Evolutionary conservation across 2,797 vertebrate species (phyloP).

Genomic region (Staurois parvus): DNA sequence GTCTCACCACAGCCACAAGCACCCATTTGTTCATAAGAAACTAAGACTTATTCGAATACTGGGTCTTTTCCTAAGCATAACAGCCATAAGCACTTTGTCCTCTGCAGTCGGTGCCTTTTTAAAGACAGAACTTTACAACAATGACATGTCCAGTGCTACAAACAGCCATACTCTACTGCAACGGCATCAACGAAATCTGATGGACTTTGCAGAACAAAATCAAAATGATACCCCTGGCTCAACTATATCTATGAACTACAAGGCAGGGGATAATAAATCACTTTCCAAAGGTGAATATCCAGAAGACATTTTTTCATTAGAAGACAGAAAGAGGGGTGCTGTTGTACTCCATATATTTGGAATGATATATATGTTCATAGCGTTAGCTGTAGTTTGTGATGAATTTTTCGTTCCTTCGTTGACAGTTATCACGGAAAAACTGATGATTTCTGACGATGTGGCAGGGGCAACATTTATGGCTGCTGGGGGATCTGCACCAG

Average conservation of each 20-base stretch:
- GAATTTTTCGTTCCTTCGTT: slow-evolving; percentile 98
- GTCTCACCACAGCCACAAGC: slow-evolving; percentile 72
- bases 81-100: slow-evolving; percentile 87
- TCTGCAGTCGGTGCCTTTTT: slow-evolving; percentile 90
- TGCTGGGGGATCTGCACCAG: slow-evolving; percentile 95
- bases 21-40: slow-evolving; percentile 84
- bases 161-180: slow-evolving; percentile 71
- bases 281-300: slow-evolving; percentile 88
- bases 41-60: slow-evolving; percentile 86
- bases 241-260: slow-evolving; percentile 74
- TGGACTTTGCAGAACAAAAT: slow-evolving; percentile 82
- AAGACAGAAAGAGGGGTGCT: slow-evolving; percentile 86
- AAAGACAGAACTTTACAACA: slow-evolving; percentile 76
- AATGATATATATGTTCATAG: slow-evolving; percentile 99
- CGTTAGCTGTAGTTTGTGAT: slow-evolving; percentile 96
- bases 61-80: slow-evolving; percentile 85
- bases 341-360: slow-evolving; percentile 92
- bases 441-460: slow-evolving; percentile 94
- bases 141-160: slow-evolving; percentile 68
- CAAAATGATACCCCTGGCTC: slow-evolving; percentile 77
- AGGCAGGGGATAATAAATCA: slow-evolving; percentile 73
- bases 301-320: slow-evolving; percentile 85
- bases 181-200: slow-evolving; percentile 88
- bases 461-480: slow-evolving; percentile 99
- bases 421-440: slow-evolving; percentile 96